Evolutionary conservation across 1,140 invertebrate species (phyloP), one percentile per base, ranked within the genome.

Genomic region (Drosophila murphyi): DNA sequence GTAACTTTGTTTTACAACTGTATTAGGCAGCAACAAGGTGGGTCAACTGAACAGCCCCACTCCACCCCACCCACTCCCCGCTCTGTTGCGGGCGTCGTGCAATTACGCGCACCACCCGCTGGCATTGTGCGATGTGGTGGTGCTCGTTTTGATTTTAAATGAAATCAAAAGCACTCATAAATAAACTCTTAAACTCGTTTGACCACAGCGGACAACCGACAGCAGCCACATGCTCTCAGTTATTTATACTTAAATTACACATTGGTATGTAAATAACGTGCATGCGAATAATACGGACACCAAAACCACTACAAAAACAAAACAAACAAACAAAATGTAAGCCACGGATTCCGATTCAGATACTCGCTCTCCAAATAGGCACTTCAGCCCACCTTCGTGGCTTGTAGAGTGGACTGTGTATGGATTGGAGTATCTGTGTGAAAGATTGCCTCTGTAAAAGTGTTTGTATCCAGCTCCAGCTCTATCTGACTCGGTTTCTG

Each of bases 101-200:
- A 89, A 88, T 89, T 89, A 88, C 85, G 80, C 69, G 57, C 43
- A 69, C 85, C 85, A 61, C 85, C 85, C 85, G 85, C 85, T 89
- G 83, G 35, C 71, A 80, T 83, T 78, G 77, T 87, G 8, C 8
- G 8, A 3, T 7, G 39, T 43, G 39, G 43, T 32, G 57, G 41
- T 60, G 60, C 64, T 64, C 45, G 67, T 43, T 71, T 79, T 82
- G 48, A 76, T 80, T 73, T 89, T 89, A 71, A 85, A 89, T 89
- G 83, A 89, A 89, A 89, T 89, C 85, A 89, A 89, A 89, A 79
- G 85, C 86, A 89, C 89, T 89, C 85, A 89, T 85, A 89, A 89
- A 89, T 88, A 89, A 89, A 89, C 76, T 85, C 79, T 85, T 76
- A 89, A 89, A 89, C 85, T 64, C 78, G 85, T 89, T 89, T 89